Evolutionary conservation across 2,113 vertebrate genomes (phyloP).

Genomic region (Hippocampus barbouri): DNA sequence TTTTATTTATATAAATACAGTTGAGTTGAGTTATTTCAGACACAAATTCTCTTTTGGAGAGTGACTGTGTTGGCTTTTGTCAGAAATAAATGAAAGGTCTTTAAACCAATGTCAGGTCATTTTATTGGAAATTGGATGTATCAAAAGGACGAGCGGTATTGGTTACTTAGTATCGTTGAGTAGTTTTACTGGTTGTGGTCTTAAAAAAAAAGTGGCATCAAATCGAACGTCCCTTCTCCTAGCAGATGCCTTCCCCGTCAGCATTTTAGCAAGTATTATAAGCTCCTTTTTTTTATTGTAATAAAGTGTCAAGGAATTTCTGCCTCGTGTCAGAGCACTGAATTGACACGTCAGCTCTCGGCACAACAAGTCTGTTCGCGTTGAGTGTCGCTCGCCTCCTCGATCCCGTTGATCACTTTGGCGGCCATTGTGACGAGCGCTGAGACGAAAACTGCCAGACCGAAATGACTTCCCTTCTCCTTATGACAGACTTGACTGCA

Average conservation of each 20-base stretch:
- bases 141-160: too few relatives aligned
- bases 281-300: neutral
- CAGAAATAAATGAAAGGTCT: too few relatives aligned
- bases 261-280: neutral
- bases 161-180: too few relatives aligned
- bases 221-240: too few relatives aligned
- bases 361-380: neutral
- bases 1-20: too few relatives aligned
- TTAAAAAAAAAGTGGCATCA: too few relatives aligned
- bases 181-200: too few relatives aligned
- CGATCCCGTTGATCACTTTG: neutral
- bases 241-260: neutral
- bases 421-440: neutral
- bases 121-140: too few relatives aligned
- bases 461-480: neutral
- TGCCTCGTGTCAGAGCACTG: neutral
- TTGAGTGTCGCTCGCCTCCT: neutral
- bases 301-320: neutral
- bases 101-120: too few relatives aligned
- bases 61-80: too few relatives aligned
- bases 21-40: too few relatives aligned
- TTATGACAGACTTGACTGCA: constrained; percentile 3
- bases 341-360: neutral
- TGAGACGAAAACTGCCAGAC: neutral
- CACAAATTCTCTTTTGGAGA: too few relatives aligned